Evolutionary conservation across 2,888 invertebrate genomes (phyloP), one percentile per base, ranked within the genome.

Genomic region (Anthoptus insignis): DNA sequence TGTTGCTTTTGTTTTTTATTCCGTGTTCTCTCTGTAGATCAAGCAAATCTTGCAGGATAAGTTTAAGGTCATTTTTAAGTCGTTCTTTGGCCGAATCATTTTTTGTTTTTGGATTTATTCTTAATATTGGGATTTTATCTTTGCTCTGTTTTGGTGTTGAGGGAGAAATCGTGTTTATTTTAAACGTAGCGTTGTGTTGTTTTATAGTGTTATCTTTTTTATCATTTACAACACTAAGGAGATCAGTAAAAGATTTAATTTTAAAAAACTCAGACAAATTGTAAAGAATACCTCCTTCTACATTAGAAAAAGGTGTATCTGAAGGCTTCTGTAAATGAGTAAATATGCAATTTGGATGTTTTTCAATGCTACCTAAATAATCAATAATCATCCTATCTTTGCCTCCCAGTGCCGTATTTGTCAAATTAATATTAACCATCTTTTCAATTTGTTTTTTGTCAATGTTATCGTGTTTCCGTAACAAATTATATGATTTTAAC

Each of bases 251-350:
- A 0, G 91, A 87, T 70, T 88, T 89, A 2, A 89, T 82, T 76
- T 88, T 91, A 5, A 89, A 85, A 69, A 91, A 87, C 59, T 93
- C 88, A 0, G 88, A 86, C 37, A 93, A 74, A 70, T 88, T 89
- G 2, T 87, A 75, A 56, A 91, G 73, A 69, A 89, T 85, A 64
- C 86, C 82, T 1, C 89, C 85, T 80, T 87, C 82, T 29, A 85
- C 58, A 53, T 73, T 78, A n/a, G 80, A 70, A n/a, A 73, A 37
- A 9, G 69, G 29, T 27, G 70, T 74, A 14, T 60, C 14, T 19
- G 68, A 37, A 34, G 76, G 68, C 5, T 71, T 59, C 8, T 74
- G 67, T 14, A 77, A 68, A 34, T 75, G 75, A 8, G 78, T 68
- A 5, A 86, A 70, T 45, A 86, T 65, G 63, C 88, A 89, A 27